Base-by-base conservation (phyloP, 2,888 invertebrate species). In the Microctonus aethiopoides region DNA sequence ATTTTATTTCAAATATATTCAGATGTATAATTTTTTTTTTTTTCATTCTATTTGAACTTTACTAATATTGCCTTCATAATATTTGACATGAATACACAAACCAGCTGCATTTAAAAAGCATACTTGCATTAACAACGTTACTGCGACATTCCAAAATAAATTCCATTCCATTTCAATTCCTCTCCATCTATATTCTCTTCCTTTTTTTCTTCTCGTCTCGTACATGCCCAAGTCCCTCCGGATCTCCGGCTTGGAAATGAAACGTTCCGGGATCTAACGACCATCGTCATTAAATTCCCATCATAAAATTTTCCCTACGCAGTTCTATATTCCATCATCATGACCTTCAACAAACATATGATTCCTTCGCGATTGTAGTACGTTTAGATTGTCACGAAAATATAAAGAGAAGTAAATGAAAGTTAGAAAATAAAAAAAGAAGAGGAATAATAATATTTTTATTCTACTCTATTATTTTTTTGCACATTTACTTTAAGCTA, bases 281-380 rank as follows among this genome's bases (percentile, higher is more conserved):
- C 64, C 46, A 34, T 13, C 59, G 36, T 68, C 68, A 68, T 68
- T 68, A 62, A 46, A 68, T 68, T 63, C 63, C n/a, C 68, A 62
- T 68, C 62, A 60, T 63, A 63, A 32, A 68, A 64, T 39, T 63
- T n/a, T 24, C 26, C 29, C 9, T 20, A 57, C 57, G 36, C 32
- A 22, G 56, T 63, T 46, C 16, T 46, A 1, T 57, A 68, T 13
- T 34, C n/a, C n/a, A 68, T 68, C 46, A 46, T n/a, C 16, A 9
- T 46, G 29, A 63, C 68, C 68, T 62, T 63, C 26, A 54, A 39
- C 39, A 16, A 68, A 59, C n/a, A 52, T 26, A 10, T 46, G 16
- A 7, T 7, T 46, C 34, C 36, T 39, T 1, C 13, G 13, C 46
- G 36, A 24, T 57, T 7, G 13, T 16, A 20, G 3, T 29, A 29